These are phyloP conservation scores for Epizoanthus illoricatus DNA, from an alignment of 92 coral and sea anemone genomes.

Conservation along the genomic window DNA sequence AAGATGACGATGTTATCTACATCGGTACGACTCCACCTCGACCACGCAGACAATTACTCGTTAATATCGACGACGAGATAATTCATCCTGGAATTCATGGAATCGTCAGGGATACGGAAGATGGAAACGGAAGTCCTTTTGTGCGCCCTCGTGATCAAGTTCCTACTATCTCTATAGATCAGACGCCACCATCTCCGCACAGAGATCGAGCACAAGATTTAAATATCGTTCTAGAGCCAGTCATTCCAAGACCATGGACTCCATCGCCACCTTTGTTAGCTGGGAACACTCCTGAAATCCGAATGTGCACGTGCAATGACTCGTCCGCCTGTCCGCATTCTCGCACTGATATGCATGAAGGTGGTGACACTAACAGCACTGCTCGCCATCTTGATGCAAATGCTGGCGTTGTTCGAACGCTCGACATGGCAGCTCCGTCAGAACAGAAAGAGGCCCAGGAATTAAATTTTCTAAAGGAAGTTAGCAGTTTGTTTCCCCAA, in stretches of 20 bases:
- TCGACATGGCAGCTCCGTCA: constrained; percentile 1
- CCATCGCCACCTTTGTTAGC: not conserved
- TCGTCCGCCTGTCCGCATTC: constrained; percentile 1
- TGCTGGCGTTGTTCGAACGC: not conserved
- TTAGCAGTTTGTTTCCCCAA: constrained; percentile 66
- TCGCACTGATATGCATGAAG: not conserved
- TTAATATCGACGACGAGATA: constrained; percentile 41
- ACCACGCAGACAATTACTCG: not conserved
- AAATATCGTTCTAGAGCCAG: not conserved
- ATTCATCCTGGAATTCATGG: too few species aligned
- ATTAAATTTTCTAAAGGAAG: constrained; percentile 15
- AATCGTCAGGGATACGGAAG: too few species aligned
- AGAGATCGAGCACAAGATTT: not conserved
- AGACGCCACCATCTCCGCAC: not conserved
- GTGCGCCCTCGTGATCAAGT: not conserved
- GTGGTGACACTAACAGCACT: not conserved
- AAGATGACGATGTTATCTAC: constrained; percentile 61
- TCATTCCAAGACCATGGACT: not conserved
- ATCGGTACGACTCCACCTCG: constrained; percentile 42
- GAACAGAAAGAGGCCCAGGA: constrained; percentile 46
- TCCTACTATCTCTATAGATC: not conserved
- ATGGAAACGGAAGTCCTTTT: constrained; percentile 12
- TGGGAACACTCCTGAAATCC: not conserved
- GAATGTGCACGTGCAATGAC: not conserved
- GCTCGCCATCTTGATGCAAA: not conserved